Evolutionary conservation across 2,113 vertebrate genomes (phyloP).

Genomic region (Gymnogyps californianus): DNA sequence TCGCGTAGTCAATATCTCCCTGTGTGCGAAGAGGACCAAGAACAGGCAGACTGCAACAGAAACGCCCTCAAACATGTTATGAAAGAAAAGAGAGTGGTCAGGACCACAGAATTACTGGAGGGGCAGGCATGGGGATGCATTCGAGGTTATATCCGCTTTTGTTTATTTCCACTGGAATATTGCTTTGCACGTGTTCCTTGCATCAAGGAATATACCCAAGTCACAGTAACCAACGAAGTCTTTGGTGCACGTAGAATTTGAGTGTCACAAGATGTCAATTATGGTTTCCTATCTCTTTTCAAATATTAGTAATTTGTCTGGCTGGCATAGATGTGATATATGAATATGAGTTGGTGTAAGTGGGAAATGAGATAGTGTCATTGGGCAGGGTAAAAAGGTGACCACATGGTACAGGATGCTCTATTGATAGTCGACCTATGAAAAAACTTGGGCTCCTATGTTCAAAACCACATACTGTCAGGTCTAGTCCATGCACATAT

Average conservation of each 20-base stretch:
- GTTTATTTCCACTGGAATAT: not conserved
- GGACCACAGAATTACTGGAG: not conserved
- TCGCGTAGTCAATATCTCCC: not conserved
- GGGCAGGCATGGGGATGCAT: not conserved
- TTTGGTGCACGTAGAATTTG: not conserved
- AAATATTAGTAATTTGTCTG: not conserved
- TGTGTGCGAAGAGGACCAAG: not conserved
- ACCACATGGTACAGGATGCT: not conserved
- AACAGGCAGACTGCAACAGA: not conserved
- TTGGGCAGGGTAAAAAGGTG: not conserved
- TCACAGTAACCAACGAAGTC: not conserved
- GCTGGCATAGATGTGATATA: not conserved
- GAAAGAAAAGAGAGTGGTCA: not conserved
- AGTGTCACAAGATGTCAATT: not conserved
- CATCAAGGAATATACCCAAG: not conserved
- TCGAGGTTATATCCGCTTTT: not conserved
- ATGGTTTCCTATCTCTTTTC: not conserved
- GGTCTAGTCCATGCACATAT: not conserved
- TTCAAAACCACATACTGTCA: not conserved
- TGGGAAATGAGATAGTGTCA: not conserved
- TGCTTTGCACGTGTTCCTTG: not conserved
- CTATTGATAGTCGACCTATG: not conserved
- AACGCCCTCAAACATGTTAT: not conserved
- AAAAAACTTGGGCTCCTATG: not conserved
- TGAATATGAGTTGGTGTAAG: not conserved